Evolutionary conservation across 2,797 vertebrate genomes (phyloP).

Genomic region (Onychomys leucogaster): DNA sequence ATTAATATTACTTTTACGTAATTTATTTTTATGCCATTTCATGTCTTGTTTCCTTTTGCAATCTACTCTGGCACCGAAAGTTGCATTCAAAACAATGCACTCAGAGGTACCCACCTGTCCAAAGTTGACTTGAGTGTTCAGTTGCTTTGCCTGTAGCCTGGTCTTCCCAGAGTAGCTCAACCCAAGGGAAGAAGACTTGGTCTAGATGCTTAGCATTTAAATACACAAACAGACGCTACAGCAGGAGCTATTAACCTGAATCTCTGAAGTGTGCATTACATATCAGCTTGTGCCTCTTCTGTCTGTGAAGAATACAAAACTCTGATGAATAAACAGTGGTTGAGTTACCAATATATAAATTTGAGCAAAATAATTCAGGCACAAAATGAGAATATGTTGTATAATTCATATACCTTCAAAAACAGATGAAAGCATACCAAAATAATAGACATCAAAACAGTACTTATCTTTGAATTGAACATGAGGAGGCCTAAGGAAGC

Average conservation of each 20-base stretch:
- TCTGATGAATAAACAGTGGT: background rate
- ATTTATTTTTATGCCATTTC: background rate
- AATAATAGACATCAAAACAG: background rate
- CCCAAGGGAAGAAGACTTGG: too few relatives aligned
- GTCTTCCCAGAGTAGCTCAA: background rate
- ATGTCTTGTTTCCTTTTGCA: background rate
- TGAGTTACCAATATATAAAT: background rate
- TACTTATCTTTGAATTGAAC: background rate
- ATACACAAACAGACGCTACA: background rate
- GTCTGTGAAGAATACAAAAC: background rate
- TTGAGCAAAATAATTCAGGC: background rate
- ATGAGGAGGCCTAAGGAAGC: background rate
- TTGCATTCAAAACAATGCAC: background rate
- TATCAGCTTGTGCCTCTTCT: background rate
- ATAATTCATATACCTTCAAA: background rate
- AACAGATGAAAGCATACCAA: background rate
- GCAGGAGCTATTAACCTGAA: background rate
- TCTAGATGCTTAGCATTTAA: background rate
- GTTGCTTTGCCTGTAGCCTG: background rate
- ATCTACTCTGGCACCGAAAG: background rate
- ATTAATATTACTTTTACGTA: background rate
- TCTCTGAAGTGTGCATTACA: background rate
- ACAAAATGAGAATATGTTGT: background rate
- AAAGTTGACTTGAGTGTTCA: accelerated
- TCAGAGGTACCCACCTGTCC: background rate